Evolutionary conservation across 2,797 vertebrate species (phyloP).

Genomic region (Allobates femoralis): DNA sequence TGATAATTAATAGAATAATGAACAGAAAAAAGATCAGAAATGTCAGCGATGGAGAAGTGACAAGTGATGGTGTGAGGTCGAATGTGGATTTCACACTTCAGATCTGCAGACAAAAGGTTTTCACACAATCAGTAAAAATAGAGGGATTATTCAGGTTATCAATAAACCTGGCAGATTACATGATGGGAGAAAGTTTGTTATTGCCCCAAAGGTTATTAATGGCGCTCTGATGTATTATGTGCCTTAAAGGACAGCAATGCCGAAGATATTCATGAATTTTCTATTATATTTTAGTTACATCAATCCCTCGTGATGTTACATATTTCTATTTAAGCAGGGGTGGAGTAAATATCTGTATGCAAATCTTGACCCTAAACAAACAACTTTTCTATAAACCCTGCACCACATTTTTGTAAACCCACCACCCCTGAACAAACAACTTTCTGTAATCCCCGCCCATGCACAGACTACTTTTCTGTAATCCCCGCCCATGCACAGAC

Average conservation of each 20-base stretch:
- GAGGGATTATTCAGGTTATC: not conserved
- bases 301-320: not conserved
- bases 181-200: conserved; percentile 7
- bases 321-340: not conserved
- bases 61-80: not conserved
- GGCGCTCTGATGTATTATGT: not conserved
- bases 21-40: not conserved
- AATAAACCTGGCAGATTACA: not conserved
- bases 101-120: not conserved
- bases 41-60: not conserved
- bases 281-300: not conserved
- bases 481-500: too few species aligned
- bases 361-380: too few species aligned
- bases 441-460: too few species aligned
- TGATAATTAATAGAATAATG: conserved; percentile 3
- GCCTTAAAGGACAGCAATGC: not conserved
- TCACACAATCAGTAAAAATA: not conserved
- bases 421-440: too few species aligned
- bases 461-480: too few species aligned
- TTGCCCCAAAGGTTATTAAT: not conserved
- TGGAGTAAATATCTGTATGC: not conserved
- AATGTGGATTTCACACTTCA: not conserved
- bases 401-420: too few species aligned
- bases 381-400: too few species aligned
- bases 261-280: not conserved